A percentile compares a stretch with the other conserved stretches of the same genome.
These are phyloP conservation scores for Herminia tarsipennalis DNA, from an alignment of 2,888 invertebrate species.

Conservation along the genomic window DNA sequence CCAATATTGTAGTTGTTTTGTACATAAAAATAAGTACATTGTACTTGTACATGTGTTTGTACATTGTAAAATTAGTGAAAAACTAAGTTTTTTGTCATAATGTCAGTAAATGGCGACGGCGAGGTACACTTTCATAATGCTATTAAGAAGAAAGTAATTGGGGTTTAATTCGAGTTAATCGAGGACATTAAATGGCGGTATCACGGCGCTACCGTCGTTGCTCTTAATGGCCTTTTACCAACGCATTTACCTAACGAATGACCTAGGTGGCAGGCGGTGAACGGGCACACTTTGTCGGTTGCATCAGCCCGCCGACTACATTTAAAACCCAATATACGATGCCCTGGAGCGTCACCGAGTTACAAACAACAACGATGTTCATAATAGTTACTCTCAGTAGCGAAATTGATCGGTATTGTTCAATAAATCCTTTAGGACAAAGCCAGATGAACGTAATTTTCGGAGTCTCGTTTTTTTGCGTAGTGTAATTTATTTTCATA, in stretches of 20 bases:
- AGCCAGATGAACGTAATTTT: neutral
- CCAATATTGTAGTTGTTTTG: too few species aligned
- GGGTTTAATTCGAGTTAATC: constrained; percentile 53
- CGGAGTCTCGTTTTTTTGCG: too few species aligned
- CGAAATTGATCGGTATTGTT: constrained; percentile 13
- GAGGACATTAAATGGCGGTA: constrained; percentile 51
- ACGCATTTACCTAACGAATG: constrained; percentile 49
- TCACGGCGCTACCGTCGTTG: constrained; percentile 47
- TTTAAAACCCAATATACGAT: constrained; percentile 43
- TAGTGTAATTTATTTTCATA: neutral
- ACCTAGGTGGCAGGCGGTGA: constrained; percentile 22
- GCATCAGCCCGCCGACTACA: constrained; percentile 37
- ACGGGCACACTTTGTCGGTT: constrained; percentile 12
- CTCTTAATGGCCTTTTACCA: constrained; percentile 52
- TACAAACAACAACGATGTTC: constrained; percentile 17
- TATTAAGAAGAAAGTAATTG: constrained; percentile 45
- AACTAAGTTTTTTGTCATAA: neutral
- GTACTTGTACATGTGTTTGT: too few species aligned
- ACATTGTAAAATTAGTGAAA: neutral
- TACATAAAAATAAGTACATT: too few species aligned
- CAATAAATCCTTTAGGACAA: constrained; percentile 5
- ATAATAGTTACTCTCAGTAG: constrained; percentile 13
- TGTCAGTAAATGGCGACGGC: neutral
- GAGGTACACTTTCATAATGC: constrained; percentile 24
- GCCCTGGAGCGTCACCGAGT: constrained; percentile 16